Base-by-base conservation (phyloP, 2,888 invertebrate species). In the Thalpophila matura region DNA sequence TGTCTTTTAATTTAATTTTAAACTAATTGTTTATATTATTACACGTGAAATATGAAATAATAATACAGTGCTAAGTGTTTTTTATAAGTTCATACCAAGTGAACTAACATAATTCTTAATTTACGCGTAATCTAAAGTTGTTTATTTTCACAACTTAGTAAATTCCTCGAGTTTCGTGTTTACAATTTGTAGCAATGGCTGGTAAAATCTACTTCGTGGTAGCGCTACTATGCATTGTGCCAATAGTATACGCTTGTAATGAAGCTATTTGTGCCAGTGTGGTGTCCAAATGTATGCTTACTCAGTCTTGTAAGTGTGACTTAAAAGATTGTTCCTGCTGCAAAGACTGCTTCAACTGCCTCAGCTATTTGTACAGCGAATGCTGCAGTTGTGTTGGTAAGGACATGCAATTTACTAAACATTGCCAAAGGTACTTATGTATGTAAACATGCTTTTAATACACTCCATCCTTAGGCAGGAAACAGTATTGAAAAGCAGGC, bases 331-430 rank as follows among this genome's bases (percentile, higher is more conserved):
- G 98, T 87, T 97, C 98, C n/a, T 99, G 99, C 88, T 99, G 99
- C 93, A 97, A 97, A 84, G 98, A 99, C 87, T 99, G 99, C 86
- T 97, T 97, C 81, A 97, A 96, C 85, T 99, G 99, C 86, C 96
- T 99, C 60, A 97, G 97, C 77, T 97, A 97, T 83, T 96, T 99
- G 50, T 99, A 98, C 91, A 97, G 97, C 74, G 99, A 99, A 91
- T 99, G 99, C 92, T 99, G 99, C 88, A 98, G 99, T 55, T 99
- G 99, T 95, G 98, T 99, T 81, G 99, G 99, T 99, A 95, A 97
- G 98, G 95, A 49, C 2, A 7, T 20, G 5, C 6, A 26, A n/a
- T 46, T 37, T 10, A 65, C 9, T 18, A 4, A n/a, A 1, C 24
- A 6, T 40, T 42, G 18, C 0, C 14, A 0, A 27, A 18, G 3